Evolutionary conservation across 2,113 vertebrate genomes (phyloP), one percentile per base, ranked within the genome.

Genomic region (Orthonyx spaldingii): DNA sequence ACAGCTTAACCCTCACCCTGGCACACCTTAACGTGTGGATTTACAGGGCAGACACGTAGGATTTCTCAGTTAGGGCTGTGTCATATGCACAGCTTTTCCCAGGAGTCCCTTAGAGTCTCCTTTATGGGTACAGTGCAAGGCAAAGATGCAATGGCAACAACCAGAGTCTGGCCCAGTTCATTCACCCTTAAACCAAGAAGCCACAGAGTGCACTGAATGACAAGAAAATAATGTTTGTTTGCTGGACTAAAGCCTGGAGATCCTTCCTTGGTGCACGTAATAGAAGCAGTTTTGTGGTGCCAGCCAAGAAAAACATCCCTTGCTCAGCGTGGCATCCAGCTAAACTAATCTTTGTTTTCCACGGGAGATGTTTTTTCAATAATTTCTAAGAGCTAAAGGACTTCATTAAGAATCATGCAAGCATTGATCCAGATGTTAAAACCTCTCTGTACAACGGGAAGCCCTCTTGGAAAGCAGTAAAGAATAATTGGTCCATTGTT

Each of bases 371-470:
- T 17, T 93, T 91, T 81, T 94, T 86, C 84, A 70, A 60, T 77
- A 84, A 95, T 96, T 97, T 94, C 75, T 55, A 44, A 71, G 90
- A 90, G 64, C 64, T 95, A 92, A 95, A 96, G 79, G 71, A 91
- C 91, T 96, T 94, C 59, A 95, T 94, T 96, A 93, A 90, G 90
- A 94, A 68, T 28, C 56, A 66, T 33, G 42, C 68, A 94, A 85
- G 47, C 71, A 80, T 86, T 63, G 94, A 95, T 96, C 95, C 95
- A 96, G 93, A 96, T 94, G 95, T 95, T 97, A 95, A 94, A 94
- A 66, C 44, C 42, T 81, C 59, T 74, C 68, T 68, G 33, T 86
- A 81, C 47, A 85, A 88, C 11, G 26, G 81, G 46, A 90, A 93
- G 52, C 44, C 44, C 39, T 86, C 72, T 49, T 84, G 53, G 60